Base-by-base conservation (phyloP, 2,797 vertebrate genomes). In the Acrossocheilus wenchowensis region DNA sequence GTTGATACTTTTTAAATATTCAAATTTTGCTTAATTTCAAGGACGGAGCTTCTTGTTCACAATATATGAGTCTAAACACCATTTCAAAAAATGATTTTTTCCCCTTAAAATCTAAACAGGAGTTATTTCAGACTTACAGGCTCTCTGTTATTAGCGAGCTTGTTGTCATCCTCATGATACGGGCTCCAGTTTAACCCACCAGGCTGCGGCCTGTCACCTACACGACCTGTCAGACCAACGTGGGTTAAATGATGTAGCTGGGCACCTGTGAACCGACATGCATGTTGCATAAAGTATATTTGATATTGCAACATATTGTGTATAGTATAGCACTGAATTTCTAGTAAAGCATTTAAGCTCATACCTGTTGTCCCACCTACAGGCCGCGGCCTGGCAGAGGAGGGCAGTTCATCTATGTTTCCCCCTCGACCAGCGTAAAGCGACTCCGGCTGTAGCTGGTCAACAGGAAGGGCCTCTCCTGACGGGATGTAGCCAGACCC, bases 231-330 rank as follows among this genome's bases (percentile, higher is more conserved):
- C 91, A 99, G 92, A 86, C 97, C 97, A 93, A 97, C 96, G 94
- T 98, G 98, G 23, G 97, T 96, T 88, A 98, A 95, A 93, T 98
- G 97, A 92, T 99, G 98, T 92, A 98, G 96, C 94, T 98, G 98
- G 92, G 96, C 95, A 74, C 98, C 98, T 99, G 91, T 88, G 92
- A 91, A 87, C 78, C 88, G 69, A 88, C 66, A 87, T 39, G 41
- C 1, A 36, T 10, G 11, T 57, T 50, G n/a, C n/a, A 74, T 60
- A 9, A 21, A 66, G 11, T 23, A 45, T 34, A 21, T 3, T 15
- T 66, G 48, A 45, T 30, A 30, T 30, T 30, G 30, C 30, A 30
- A 30, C 30, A 26, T 26, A 26, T 26, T 26, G 26, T 26, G 26
- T 26, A 26, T 26, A 26, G 26, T 26, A 26, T 26, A 26, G 79